Evolutionary conservation across 2,888 invertebrate species (phyloP).

Genomic region (Lasius fuliginosus): DNA sequence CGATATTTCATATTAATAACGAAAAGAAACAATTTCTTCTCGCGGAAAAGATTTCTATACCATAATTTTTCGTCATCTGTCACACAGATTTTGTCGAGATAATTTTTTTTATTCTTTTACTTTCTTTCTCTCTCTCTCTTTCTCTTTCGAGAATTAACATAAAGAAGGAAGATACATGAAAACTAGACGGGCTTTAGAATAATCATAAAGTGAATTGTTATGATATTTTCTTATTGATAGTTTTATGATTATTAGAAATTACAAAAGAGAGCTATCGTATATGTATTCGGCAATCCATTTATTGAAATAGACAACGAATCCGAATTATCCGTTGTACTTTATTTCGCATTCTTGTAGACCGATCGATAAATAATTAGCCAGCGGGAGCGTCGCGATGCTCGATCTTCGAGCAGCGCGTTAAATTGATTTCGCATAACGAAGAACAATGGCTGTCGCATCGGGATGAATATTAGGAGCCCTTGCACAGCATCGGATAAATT

Average conservation of each 20-base stretch:
- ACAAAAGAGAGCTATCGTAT: neutral
- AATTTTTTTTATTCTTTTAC: neutral
- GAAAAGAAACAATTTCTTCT: neutral
- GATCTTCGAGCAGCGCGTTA: slow-evolving; percentile 17
- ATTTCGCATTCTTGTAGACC: slow-evolving; percentile 10
- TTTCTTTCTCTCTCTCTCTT: neutral
- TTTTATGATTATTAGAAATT: neutral
- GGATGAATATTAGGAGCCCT: slow-evolving; percentile 53
- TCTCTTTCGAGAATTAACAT: neutral
- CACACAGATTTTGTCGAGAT: slow-evolving; percentile 2
- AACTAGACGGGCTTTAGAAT: neutral
- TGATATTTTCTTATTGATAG: neutral
- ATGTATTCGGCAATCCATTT: neutral
- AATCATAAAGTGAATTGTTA: neutral
- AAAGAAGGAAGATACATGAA: neutral
- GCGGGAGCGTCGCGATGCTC: slow-evolving; percentile 9
- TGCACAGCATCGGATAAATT: slow-evolving; percentile 56
- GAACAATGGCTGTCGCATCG: slow-evolving; percentile 40
- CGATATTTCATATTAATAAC: slow-evolving; percentile 55
- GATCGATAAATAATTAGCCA: slow-evolving; percentile 44
- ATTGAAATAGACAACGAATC: slow-evolving; percentile 2
- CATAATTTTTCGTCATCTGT: neutral
- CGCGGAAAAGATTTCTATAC: slow-evolving; percentile 11
- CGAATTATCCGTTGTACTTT: neutral
- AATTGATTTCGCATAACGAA: slow-evolving; percentile 50